Evolutionary conservation across 2,113 vertebrate species (phyloP).

Genomic region (Gorsachius goisagi): DNA sequence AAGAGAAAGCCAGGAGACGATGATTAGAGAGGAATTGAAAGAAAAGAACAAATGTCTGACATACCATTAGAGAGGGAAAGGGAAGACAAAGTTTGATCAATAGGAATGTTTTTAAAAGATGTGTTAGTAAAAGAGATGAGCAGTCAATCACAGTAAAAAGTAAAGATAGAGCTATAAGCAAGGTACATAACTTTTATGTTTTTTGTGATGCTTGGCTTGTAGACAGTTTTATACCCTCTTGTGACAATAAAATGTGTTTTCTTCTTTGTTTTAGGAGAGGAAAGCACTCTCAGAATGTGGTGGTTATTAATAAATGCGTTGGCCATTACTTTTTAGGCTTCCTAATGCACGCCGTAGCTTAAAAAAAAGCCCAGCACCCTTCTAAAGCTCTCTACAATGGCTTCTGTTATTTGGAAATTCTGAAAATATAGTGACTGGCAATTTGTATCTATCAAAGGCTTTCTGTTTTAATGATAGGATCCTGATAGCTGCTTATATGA

Average conservation of each 20-base stretch:
- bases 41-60: background rate
- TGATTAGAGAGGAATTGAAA: background rate
- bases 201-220: background rate
- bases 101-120: background rate
- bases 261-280: background rate
- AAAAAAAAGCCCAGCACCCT: background rate
- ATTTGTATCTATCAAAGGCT: background rate
- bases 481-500: background rate
- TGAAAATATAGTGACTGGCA: background rate
- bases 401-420: background rate
- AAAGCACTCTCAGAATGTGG: background rate
- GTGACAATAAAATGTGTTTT: background rate
- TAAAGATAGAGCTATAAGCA: background rate
- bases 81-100: background rate
- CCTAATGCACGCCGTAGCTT: background rate
- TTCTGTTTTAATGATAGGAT: background rate
- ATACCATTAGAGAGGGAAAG: background rate
- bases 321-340: background rate
- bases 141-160: background rate
- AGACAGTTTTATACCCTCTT: slow-evolving; percentile 9
- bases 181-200: background rate
- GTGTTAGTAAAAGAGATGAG: background rate
- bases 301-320: slow-evolving; percentile 18
- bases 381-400: background rate
- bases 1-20: background rate